Base-by-base conservation (phyloP, 2,888 invertebrate genomes). In the Pammene fasciana region DNA sequence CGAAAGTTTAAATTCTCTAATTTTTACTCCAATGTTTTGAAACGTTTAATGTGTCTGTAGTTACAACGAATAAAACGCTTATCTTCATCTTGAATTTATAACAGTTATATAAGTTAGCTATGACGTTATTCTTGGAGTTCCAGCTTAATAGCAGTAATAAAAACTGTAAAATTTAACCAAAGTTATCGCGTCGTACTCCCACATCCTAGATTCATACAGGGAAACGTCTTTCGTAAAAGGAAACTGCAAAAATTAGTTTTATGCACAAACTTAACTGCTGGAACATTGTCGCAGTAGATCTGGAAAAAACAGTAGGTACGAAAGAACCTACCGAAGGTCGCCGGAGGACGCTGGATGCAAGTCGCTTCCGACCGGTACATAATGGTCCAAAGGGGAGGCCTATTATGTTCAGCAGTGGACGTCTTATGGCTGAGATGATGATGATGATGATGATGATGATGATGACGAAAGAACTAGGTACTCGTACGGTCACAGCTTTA, bases 201-300 rank as follows among this genome's bases (percentile, higher is more conserved):
- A 41, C 14, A 52, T 66, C 50, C 66, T 50, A 41, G 56, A 68
- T 61, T 43, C 67, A 60, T 43, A 62, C 62, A 62, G 41, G 55
- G 34, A 50, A 64, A 64, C 57, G 48, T 62, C 61, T 68, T 64
- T 57, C 48, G 16, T 41, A 48, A 56, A 57, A 62, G 62, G 65
- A 66, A 56, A 66, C 26, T n/a, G 62, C n/a, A 43, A 18, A 68
- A 68, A 68, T 68, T 60, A 68, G 68, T 68, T 68, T 64, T 64
- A 57, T 64, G 62, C 55, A 50, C 62, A 68, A 68, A 68, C 68
- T 68, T 68, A 68, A 68, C 68, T 64, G 56, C 56, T 50, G 56
- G 62, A 64, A 68, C 62, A 50, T 26, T 43, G 43, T 4, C 48
- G 43, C 36, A 64, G 48, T 62, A 43, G 13, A 50, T 8, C 26